Base-by-base conservation (phyloP, 2,888 invertebrate species). In the Odontocerum albicorne region DNA sequence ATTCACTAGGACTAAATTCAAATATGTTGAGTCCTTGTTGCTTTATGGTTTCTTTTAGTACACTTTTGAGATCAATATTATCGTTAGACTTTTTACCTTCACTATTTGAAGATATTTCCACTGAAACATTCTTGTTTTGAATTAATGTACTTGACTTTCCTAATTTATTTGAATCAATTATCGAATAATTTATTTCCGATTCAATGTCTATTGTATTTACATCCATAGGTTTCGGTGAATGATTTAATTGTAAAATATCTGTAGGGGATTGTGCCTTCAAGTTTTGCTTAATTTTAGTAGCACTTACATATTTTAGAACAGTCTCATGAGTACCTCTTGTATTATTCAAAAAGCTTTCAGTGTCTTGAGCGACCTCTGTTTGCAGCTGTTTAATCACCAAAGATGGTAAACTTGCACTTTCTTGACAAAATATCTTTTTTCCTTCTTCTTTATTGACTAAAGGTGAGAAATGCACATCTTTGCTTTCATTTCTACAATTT, bases 221-320 rank as follows among this genome's bases (percentile, higher is more conserved):
- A 27, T 27, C 27, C n/a, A n/a, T n/a, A n/a, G n/a, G n/a, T n/a
- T n/a, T n/a, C n/a, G n/a, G n/a, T n/a, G n/a, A n/a, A n/a, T n/a
- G n/a, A n/a, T n/a, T n/a, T n/a, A n/a, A n/a, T n/a, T n/a, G 4
- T 27, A 27, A 27, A 4, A 27, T 27, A 27, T 27, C 27, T 27
- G 4, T 27, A 27, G 27, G 10, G 4, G 27, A 27, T 4, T 7
- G 10, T 27, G 27, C 10, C 10, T 27, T 27, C 27, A 27, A 4
- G 10, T 27, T 27, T 27, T 27, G 27, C 6, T 27, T 27, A 27
- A 7, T 27, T 27, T 27, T 40, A 8, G 3, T 20, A 8, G 40
- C n/a, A 20, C 40, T 40, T 13, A 40, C 40, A 20, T 40, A 40
- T 20, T 40, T 40, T 21, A 40, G 21, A 19, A 40, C 40, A 20